These are phyloP conservation scores for Vidua chalybeata DNA, from an alignment of 2,113 vertebrate genomes.

Conservation along the genomic window DNA sequence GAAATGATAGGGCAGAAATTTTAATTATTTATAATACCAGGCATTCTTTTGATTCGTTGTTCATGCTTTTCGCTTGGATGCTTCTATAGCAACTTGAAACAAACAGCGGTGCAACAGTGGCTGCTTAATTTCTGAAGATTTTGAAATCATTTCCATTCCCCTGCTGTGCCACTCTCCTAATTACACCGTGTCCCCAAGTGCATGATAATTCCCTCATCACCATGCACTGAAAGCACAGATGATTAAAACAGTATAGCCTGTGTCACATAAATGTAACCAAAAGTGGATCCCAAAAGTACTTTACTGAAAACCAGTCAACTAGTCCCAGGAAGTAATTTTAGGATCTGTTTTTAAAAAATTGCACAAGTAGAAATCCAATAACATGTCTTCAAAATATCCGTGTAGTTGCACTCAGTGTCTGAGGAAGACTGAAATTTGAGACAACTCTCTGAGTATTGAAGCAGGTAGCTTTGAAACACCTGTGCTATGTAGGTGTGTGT, in stretches of 20 bases:
- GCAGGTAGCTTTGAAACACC: background rate
- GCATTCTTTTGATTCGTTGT: conserved; percentile 49
- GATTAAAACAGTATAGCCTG: conserved; percentile 72
- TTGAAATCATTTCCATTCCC: conserved; percentile 76
- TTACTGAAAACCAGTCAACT: conserved; percentile 55
- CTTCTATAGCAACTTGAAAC: conserved; percentile 65
- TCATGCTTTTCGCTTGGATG: conserved; percentile 58
- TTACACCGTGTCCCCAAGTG: conserved; percentile 75
- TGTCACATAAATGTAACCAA: conserved; percentile 58
- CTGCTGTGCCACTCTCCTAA: conserved; percentile 74
- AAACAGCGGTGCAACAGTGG: conserved; percentile 45
- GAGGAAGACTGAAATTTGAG: conserved; percentile 19
- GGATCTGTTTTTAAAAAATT: conserved; percentile 38
- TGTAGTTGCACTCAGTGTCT: conserved; percentile 23
- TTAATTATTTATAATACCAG: conserved; percentile 76
- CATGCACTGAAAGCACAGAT: conserved; percentile 66
- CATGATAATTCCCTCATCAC: conserved; percentile 73
- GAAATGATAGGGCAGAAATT: conserved; percentile 68
- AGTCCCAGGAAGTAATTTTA: conserved; percentile 51
- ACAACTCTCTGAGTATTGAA: background rate
- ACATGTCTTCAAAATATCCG: background rate
- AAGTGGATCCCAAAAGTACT: conserved; percentile 64
- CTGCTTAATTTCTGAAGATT: conserved; percentile 72
- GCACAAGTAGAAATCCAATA: conserved; percentile 4
- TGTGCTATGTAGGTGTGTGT: background rate